Conservation (phyloP, 2,888 invertebrate genomes). For the Gymnocheta viridis region DNA sequence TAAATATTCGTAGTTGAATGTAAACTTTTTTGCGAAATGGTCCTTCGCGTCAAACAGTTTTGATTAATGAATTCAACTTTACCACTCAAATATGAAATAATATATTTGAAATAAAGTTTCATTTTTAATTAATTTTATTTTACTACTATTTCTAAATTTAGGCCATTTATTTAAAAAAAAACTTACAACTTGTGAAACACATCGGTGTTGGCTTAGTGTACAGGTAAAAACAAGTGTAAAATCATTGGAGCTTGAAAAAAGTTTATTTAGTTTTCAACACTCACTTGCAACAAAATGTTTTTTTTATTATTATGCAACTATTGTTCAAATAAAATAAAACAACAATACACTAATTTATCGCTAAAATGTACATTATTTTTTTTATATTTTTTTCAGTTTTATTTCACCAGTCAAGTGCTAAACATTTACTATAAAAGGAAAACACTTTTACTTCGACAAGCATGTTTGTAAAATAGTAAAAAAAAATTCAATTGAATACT, state of each 20-base stretch:
- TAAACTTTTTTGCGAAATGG: not conserved
- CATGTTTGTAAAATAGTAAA: conserved; percentile 2
- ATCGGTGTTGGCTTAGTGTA: not conserved
- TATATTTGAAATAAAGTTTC: not conserved
- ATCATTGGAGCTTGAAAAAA: conserved; percentile 49
- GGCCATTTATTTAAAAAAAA: conserved; percentile 17
- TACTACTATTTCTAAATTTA: conserved; percentile 15
- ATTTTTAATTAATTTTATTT: not conserved
- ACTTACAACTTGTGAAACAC: conserved; percentile 32
- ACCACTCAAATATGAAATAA: not conserved
- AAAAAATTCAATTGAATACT: conserved; percentile 2
- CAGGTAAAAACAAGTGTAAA: conserved; percentile 38
- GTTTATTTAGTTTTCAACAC: conserved; percentile 34
- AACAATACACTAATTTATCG: conserved; percentile 33
- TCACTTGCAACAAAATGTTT: conserved; percentile 39
- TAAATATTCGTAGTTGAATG: not conserved
- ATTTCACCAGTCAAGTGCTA: conserved; percentile 34
- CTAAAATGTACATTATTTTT: not conserved
- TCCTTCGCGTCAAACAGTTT: not conserved
- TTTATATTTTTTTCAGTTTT: not conserved
- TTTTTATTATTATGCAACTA: conserved; percentile 50
- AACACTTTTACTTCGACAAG: conserved; percentile 49
- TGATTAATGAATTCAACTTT: not conserved
- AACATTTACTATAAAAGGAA: conserved; percentile 21
- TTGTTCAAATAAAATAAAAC: conserved; percentile 21